phyloP scores from a whole-genome alignment of 2,113 vertebrate genomes.

The Prunella himalayana region DNA sequence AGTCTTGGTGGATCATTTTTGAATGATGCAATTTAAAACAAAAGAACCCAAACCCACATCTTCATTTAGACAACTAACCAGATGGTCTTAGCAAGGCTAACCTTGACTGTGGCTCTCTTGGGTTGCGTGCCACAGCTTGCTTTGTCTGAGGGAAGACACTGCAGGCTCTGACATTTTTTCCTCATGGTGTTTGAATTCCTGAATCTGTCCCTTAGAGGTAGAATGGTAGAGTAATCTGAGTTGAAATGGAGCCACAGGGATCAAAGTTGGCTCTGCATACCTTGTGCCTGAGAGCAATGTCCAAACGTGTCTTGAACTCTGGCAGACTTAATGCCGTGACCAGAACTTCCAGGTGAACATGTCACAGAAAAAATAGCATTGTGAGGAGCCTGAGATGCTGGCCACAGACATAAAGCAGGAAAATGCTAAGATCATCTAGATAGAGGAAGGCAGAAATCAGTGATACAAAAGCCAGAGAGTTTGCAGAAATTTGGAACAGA shows the following conservation, averaged over 20 bases:
- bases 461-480: neutral
- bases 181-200: neutral
- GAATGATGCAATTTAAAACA: neutral
- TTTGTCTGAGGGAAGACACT: neutral
- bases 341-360: neutral
- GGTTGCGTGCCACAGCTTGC: accelerated
- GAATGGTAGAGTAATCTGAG: neutral
- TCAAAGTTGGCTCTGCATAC: neutral
- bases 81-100: neutral
- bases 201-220: neutral
- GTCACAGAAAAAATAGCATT: neutral
- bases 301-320: neutral
- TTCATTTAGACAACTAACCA: neutral
- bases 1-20: neutral
- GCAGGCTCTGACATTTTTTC: neutral
- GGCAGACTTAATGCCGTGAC: accelerated
- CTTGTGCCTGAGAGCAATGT: neutral
- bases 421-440: neutral
- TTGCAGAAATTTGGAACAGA: neutral
- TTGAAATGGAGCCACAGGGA: neutral
- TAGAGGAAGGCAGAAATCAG: accelerated
- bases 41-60: neutral
- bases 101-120: neutral
- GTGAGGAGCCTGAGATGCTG: neutral
- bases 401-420: neutral